Evolutionary conservation across 2,797 vertebrate genomes (phyloP).

Genomic region (Scolopax bukidnonensis): DNA sequence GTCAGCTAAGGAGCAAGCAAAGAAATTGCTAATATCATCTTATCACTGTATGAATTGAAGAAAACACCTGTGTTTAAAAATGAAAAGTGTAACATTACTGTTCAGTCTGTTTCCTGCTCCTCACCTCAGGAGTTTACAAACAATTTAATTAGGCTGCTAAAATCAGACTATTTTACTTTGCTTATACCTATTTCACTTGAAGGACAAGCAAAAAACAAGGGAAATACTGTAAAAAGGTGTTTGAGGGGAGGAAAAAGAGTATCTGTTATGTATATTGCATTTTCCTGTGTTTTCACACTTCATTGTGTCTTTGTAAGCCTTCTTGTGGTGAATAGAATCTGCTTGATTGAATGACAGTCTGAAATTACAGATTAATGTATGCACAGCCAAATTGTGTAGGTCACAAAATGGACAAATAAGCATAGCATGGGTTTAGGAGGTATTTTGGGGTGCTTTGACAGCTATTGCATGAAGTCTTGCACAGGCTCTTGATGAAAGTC

Average conservation of each 20-base stretch:
- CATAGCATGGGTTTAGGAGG: not conserved
- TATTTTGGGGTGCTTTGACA: slow-evolving; percentile 13
- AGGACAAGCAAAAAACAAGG: not conserved
- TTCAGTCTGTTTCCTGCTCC: not conserved
- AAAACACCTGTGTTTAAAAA: not conserved
- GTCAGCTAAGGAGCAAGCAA: not conserved
- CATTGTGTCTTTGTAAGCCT: not conserved
- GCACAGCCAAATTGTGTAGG: slow-evolving; percentile 20
- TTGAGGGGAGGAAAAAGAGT: not conserved
- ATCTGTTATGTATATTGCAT: not conserved
- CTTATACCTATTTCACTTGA: not conserved
- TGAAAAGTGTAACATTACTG: not conserved
- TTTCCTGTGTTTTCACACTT: not conserved
- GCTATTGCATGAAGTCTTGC: not conserved
- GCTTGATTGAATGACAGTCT: slow-evolving; percentile 16
- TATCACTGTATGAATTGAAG: not conserved
- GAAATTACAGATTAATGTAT: slow-evolving; percentile 45
- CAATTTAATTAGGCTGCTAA: not conserved
- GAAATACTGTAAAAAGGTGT: not conserved
- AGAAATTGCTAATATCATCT: slow-evolving; percentile 8
- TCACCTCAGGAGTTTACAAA: not conserved
- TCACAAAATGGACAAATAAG: slow-evolving; percentile 52
- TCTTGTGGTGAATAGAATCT: not conserved
- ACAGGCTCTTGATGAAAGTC: not conserved
- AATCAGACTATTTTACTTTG: not conserved